A percentile compares a stretch with the other conserved stretches of the same genome.
Conservation (phyloP, 1,140 invertebrate genomes). For the Agrypnia vestita region DNA sequence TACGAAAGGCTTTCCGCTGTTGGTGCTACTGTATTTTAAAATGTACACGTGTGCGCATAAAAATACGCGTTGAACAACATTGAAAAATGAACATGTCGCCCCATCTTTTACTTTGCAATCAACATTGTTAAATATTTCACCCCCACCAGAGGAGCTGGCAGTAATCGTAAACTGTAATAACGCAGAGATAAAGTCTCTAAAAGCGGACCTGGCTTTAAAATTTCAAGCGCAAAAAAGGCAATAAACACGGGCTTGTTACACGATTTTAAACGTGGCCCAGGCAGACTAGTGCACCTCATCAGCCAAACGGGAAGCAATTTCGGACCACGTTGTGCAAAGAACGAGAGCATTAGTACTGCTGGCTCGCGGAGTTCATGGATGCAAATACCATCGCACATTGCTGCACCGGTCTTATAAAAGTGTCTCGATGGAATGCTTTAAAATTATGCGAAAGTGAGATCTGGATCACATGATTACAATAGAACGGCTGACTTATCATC, state of each 20-base stretch:
- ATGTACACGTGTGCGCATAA: too few species aligned
- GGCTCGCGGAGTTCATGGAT: not conserved
- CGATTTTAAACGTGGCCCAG: constrained; percentile 1
- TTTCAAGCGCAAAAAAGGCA: constrained; percentile 11
- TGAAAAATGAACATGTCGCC: not conserved
- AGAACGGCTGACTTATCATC: too few species aligned
- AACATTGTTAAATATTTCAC: constrained; percentile 7
- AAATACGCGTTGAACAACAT: too few species aligned
- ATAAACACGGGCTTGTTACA: constrained; percentile 24
- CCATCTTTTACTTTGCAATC: constrained; percentile 16
- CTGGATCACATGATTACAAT: too few species aligned
- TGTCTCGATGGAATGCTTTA: too few species aligned
- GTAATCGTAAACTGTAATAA: constrained; percentile 35
- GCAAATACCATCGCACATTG: too few species aligned
- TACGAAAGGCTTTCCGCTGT: too few species aligned
- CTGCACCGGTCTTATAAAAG: too few species aligned
- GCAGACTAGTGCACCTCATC: not conserved
- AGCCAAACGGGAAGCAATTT: not conserved
- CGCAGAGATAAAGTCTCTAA: constrained; percentile 20
- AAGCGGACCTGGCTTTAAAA: constrained; percentile 28
- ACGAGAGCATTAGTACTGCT: not conserved
- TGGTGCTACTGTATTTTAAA: too few species aligned
- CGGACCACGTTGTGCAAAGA: not conserved
- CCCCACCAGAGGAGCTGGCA: not conserved
- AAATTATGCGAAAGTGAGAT: too few species aligned